A percentile compares a stretch with the other conserved stretches of the same genome.
Conservation (phyloP, 2,888 invertebrate genomes). For the Cepaea hortensis region DNA sequence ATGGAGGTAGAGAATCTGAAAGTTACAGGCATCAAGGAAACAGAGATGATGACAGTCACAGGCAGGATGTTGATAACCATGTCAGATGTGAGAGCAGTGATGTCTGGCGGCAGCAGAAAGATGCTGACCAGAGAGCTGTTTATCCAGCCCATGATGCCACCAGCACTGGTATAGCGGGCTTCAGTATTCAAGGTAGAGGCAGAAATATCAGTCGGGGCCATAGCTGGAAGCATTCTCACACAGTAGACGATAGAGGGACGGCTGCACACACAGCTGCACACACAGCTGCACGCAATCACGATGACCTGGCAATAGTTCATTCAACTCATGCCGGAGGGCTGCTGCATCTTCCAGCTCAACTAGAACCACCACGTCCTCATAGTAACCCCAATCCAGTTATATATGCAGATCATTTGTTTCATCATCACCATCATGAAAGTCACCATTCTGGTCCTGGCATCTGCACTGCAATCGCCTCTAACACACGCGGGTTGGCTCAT, state of each 20-base stretch:
- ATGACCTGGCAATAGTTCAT: conserved; percentile 31
- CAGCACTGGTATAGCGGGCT: background rate
- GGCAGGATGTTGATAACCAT: background rate
- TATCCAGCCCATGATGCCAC: conserved; percentile 46
- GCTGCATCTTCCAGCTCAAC: conserved; percentile 23
- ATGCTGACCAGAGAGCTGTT: conserved; percentile 33
- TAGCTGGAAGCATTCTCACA: conserved; percentile 1
- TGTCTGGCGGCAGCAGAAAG: conserved; percentile 16
- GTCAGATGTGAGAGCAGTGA: background rate
- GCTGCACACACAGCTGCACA: background rate
- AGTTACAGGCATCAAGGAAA: conserved; percentile 1
- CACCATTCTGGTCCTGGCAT: background rate
- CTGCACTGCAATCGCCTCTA: conserved; percentile 23
- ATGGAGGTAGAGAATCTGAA: conserved; percentile 3
- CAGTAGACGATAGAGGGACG: background rate
- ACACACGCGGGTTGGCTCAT: conserved; percentile 45
- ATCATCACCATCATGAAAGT: conserved; percentile 7
- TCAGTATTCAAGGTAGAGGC: conserved; percentile 22
- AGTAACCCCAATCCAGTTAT: conserved; percentile 36
- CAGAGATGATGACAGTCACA: conserved; percentile 5
- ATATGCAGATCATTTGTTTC: conserved; percentile 10
- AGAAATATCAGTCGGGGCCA: background rate
- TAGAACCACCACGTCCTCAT: conserved; percentile 45
- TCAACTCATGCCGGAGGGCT: conserved; percentile 24
- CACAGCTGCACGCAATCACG: conserved; percentile 8